A percentile compares a stretch with the other conserved stretches of the same genome.
phyloP scores from a whole-genome alignment of 2,113 vertebrate genomes.

The Pycnonotus jocosus region DNA sequence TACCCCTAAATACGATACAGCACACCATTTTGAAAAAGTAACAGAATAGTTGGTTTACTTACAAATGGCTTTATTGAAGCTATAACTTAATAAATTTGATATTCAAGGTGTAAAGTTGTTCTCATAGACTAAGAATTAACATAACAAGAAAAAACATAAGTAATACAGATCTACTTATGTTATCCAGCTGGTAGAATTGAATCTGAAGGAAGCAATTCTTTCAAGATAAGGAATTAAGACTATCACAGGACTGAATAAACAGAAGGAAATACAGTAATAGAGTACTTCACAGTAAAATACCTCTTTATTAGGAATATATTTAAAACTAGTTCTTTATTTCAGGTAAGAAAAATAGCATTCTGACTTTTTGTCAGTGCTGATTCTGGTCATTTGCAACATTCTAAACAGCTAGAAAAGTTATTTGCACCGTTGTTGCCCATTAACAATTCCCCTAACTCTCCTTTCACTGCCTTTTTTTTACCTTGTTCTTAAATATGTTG shows the following conservation, averaged over 20 bases:
- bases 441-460: background rate
- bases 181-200: background rate
- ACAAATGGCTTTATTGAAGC: slow-evolving; percentile 19
- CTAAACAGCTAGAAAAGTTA: slow-evolving; percentile 17
- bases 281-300: slow-evolving; percentile 48
- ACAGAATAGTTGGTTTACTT: background rate
- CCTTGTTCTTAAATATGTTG: background rate
- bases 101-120: background rate
- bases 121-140: background rate
- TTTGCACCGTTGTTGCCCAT: background rate
- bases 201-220: background rate
- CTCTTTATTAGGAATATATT: slow-evolving; percentile 46
- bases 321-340: slow-evolving; percentile 46
- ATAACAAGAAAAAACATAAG: background rate
- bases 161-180: background rate
- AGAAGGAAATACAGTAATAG: slow-evolving; percentile 11
- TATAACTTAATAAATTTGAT: slow-evolving; percentile 5
- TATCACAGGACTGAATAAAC: background rate
- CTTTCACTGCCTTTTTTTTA: background rate
- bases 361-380: slow-evolving; percentile 40
- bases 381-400: background rate
- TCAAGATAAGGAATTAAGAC: background rate
- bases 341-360: slow-evolving; percentile 55
- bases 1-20: background rate
- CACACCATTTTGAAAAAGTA: background rate